Evolutionary conservation across 2,113 vertebrate genomes (phyloP).

Genomic region (Heloderma charlesbogerti): DNA sequence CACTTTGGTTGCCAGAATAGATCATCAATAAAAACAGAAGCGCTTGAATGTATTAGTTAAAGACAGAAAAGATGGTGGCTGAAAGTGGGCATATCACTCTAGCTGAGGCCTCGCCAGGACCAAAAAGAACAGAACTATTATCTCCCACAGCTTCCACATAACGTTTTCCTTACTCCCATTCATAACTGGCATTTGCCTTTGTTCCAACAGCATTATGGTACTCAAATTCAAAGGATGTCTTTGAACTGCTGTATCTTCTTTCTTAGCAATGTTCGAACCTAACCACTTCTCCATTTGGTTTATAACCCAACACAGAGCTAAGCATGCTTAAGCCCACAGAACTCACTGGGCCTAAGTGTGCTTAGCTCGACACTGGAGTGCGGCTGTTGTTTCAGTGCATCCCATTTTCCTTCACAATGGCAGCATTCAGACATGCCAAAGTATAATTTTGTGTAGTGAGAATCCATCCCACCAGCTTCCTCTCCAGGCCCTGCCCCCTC

Average conservation of each 20-base stretch:
- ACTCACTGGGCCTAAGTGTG: neutral
- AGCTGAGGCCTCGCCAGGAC: neutral
- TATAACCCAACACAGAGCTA: neutral
- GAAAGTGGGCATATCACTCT: neutral
- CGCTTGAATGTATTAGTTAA: neutral
- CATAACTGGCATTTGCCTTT: neutral
- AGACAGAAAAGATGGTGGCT: neutral
- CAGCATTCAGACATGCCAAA: neutral
- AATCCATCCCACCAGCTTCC: no score
- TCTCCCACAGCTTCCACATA: neutral
- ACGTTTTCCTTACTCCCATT: neutral
- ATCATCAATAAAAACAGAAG: neutral
- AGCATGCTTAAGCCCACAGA: neutral
- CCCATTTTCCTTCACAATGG: neutral
- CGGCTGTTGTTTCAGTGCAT: neutral
- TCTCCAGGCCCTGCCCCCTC: no score
- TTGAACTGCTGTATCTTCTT: neutral
- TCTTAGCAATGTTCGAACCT: neutral
- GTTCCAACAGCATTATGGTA: neutral
- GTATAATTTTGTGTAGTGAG: neutral
- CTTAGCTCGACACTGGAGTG: neutral
- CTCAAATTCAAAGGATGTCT: neutral
- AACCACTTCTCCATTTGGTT: neutral
- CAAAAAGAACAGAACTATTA: neutral
- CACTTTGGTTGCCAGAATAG: neutral